phyloP scores from a whole-genome alignment of 92 coral and sea anemone species.

The Zoanthus sociatus region DNA sequence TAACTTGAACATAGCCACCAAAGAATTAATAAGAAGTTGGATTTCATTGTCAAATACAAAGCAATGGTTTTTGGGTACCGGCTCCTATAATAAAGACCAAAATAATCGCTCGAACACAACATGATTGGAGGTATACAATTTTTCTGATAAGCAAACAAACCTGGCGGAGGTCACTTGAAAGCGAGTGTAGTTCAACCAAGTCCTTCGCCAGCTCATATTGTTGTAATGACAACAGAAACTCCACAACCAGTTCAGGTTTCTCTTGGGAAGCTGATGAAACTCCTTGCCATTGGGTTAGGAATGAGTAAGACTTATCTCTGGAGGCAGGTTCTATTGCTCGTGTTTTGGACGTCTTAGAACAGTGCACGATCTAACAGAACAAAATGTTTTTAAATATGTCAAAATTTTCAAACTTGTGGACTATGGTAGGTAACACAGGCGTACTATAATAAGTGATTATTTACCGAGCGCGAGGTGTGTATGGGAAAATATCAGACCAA shows the following conservation, averaged over 20 bases:
- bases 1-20: too few relatives aligned
- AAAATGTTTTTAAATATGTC: background rate
- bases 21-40: too few relatives aligned
- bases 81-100: too few relatives aligned
- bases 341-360: conserved; percentile 75
- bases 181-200: conserved; percentile 88
- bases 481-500: too few relatives aligned
- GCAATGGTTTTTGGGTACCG: too few relatives aligned
- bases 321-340: conserved; percentile 32
- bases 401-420: background rate
- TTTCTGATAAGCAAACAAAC: conserved; percentile 29
- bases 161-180: conserved; percentile 74
- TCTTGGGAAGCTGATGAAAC: conserved; percentile 77
- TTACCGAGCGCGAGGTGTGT: too few relatives aligned
- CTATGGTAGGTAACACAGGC: too few relatives aligned
- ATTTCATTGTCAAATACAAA: too few relatives aligned
- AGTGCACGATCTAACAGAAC: conserved; percentile 62
- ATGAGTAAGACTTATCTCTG: conserved; percentile 38
- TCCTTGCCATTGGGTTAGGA: conserved; percentile 84
- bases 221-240: conserved; percentile 83
- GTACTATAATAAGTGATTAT: too few relatives aligned
- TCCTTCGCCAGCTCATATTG: conserved; percentile 90
- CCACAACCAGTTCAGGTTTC: conserved; percentile 77
- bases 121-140: too few relatives aligned
- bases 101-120: too few relatives aligned